Percentiles rank a stretch among this genome's conserved stretches.
Conservation (phyloP, 2,113 vertebrate genomes). For the Antidorcas marsupialis region DNA sequence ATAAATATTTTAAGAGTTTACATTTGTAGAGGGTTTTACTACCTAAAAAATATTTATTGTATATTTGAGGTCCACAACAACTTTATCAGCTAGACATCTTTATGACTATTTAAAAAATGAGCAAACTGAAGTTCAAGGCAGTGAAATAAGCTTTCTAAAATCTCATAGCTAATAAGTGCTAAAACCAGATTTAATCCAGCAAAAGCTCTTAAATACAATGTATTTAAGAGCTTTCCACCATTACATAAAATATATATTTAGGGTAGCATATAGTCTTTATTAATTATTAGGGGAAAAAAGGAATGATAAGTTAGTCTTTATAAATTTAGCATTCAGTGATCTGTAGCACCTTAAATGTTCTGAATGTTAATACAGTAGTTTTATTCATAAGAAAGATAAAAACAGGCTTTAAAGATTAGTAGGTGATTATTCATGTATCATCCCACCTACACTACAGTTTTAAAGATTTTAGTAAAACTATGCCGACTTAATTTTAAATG, state of each 20-base stretch:
- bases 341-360: constrained; percentile 31
- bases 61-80: neutral
- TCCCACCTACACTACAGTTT: constrained; percentile 58
- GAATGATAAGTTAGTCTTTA: neutral
- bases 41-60: neutral
- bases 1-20: neutral
- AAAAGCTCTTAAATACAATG: neutral
- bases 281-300: neutral
- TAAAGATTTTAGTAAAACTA: constrained; percentile 72
- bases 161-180: neutral
- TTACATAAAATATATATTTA: neutral
- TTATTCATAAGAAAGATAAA: constrained; percentile 61
- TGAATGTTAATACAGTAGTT: constrained; percentile 46
- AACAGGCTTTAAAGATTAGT: constrained; percentile 49
- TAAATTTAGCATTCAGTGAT: constrained; percentile 40
- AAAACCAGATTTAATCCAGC: neutral
- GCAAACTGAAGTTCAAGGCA: neutral
- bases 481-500: constrained; percentile 67
- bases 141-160: neutral
- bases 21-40: neutral
- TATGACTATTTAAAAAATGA: neutral
- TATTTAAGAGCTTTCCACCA: neutral
- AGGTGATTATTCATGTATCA: constrained; percentile 64
- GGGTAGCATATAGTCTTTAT: neutral
- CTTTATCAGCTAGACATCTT: neutral